Conservation (phyloP, 2,113 vertebrate genomes). For the Microcebus lehilahytsara region DNA sequence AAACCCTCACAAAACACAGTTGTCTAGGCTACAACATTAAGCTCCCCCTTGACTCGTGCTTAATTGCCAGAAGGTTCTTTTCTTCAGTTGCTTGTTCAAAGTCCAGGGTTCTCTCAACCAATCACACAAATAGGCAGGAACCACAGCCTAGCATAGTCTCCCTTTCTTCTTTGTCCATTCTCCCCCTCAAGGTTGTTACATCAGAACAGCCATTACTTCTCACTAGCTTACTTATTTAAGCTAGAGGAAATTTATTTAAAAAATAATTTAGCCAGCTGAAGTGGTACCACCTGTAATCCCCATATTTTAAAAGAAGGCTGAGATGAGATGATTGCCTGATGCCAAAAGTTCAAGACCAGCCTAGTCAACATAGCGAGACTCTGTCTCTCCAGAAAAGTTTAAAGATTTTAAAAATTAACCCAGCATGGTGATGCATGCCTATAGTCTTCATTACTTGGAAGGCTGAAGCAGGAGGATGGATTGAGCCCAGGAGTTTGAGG, state of each 20-base stretch:
- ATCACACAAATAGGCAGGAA: neutral
- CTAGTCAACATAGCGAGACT: no score
- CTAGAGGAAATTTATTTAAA: neutral
- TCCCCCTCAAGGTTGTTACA: neutral
- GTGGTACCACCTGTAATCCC: no score
- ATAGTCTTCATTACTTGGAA: no score
- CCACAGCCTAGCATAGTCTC: neutral
- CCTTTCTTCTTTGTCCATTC: neutral
- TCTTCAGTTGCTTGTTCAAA: constrained; percentile 16
- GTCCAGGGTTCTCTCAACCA: neutral
- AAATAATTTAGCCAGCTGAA: neutral
- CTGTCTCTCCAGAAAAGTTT: no score
- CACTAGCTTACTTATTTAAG: neutral
- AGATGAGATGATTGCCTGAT: no score
- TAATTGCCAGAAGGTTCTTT: neutral
- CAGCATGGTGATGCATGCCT: no score
- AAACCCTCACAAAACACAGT: neutral
- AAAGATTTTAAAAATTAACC: no score
- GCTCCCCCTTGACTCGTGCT: neutral
- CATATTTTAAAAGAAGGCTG: no score
- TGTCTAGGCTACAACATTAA: neutral
- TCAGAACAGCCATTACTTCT: neutral
- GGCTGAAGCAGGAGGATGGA: no score
- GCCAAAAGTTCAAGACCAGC: no score
- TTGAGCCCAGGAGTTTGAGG: no score